Conservation (phyloP, 2,797 vertebrate species). For the Gymnoscopelus braueri region DNA sequence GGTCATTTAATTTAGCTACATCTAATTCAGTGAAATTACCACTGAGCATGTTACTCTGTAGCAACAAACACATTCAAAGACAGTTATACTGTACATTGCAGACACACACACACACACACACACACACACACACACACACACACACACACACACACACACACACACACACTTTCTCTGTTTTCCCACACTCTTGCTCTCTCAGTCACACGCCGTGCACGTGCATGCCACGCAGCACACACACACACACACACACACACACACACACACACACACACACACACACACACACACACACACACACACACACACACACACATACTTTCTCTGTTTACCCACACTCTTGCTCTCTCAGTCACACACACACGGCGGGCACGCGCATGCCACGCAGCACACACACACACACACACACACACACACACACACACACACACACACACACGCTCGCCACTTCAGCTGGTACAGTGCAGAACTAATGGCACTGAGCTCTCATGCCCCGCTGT, state of each 20-base stretch:
- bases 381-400: no score
- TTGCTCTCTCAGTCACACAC: slow-evolving; percentile 9
- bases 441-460: slow-evolving; percentile 26
- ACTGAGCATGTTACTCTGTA: background rate
- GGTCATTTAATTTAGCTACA: no score
- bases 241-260: background rate
- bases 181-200: background rate
- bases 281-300: background rate
- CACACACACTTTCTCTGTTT: background rate
- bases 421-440: slow-evolving; percentile 12
- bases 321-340: background rate
- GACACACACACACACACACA: background rate
- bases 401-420: no score
- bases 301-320: background rate
- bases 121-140: no score
- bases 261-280: slow-evolving; percentile 1
- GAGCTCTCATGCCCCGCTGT: slow-evolving; percentile 46
- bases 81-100: slow-evolving; percentile 23
- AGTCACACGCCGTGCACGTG: no score
- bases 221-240: background rate
- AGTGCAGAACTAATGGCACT: slow-evolving; percentile 39
- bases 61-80: slow-evolving; percentile 3
- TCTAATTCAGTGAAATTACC: no score
- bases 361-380: no score
- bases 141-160: no score